Conservation (phyloP, 2,888 invertebrate species). For the Andrena hattorfiana region DNA sequence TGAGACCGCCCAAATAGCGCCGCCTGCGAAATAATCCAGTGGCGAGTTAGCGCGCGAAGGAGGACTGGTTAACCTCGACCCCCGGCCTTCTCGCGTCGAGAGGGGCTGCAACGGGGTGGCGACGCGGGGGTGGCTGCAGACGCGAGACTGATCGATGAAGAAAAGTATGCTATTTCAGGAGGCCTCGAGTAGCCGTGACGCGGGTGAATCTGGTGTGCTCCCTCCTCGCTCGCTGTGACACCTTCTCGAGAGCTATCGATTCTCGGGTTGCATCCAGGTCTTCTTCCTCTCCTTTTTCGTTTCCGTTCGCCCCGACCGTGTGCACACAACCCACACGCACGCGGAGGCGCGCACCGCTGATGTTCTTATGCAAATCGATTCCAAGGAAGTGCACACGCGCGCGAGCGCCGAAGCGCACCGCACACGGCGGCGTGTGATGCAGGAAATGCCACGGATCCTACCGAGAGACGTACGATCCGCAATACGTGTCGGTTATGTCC, state of each 20-base stretch:
- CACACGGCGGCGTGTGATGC: conserved; percentile 5
- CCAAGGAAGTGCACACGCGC: conserved; percentile 5
- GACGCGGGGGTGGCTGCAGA: conserved; percentile 36
- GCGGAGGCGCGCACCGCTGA: conserved; percentile 12
- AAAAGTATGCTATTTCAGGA: conserved; percentile 72
- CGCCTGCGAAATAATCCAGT: conserved; percentile 41
- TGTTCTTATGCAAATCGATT: conserved; percentile 65
- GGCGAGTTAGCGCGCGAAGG: conserved; percentile 42
- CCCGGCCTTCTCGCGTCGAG: conserved; percentile 32
- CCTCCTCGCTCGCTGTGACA: conserved; percentile 58
- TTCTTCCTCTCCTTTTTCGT: neutral
- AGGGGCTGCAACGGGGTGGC: conserved; percentile 27
- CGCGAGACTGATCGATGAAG: conserved; percentile 69
- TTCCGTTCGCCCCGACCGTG: neutral
- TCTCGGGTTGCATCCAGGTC: conserved; percentile 37
- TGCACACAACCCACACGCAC: neutral
- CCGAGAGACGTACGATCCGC: conserved; percentile 33
- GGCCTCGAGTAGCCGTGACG: conserved; percentile 58
- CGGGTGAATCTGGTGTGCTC: conserved; percentile 47
- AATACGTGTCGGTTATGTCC: conserved; percentile 49
- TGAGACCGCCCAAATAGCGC: conserved; percentile 50
- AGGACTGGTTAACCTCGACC: conserved; percentile 71
- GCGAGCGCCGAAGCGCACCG: conserved; percentile 6
- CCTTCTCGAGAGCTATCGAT: conserved; percentile 62
- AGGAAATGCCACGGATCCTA: conserved; percentile 51